phyloP scores from a whole-genome alignment of 2,113 vertebrate genomes.

The Merops nubicus region DNA sequence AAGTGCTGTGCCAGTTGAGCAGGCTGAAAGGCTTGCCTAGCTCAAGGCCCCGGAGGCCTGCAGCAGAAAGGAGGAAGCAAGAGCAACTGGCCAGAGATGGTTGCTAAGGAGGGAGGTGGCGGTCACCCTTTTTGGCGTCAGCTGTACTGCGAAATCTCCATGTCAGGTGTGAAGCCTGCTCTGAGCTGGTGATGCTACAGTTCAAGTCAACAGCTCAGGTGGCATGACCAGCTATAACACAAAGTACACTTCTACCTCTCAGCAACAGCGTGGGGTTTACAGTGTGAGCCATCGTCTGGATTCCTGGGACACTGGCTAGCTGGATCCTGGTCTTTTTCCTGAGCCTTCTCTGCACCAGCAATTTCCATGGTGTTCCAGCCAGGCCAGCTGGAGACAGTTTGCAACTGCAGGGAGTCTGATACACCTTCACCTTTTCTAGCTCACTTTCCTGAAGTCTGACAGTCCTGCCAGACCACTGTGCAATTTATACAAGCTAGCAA shows the following conservation, averaged over 20 bases:
- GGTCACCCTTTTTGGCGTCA: neutral
- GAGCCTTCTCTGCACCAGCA: neutral
- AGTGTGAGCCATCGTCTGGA: neutral
- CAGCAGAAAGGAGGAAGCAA: neutral
- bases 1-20: neutral
- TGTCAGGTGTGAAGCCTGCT: neutral
- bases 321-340: neutral
- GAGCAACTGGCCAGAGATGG: neutral
- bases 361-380: fast-evolving
- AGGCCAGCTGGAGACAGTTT: neutral
- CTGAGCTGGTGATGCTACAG: neutral
- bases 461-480: neutral
- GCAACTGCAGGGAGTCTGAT: neutral
- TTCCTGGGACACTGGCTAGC: neutral
- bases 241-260: neutral
- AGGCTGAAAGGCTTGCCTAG: neutral
- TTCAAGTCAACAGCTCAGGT: neutral
- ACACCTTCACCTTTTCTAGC: neutral
- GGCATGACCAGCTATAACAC: fast-evolving
- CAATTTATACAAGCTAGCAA: neutral
- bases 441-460: neutral
- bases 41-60: fast-evolving
- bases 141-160: neutral
- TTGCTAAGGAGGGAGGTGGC: neutral
- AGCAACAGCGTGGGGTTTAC: neutral